Conservation (phyloP, 2,113 vertebrate species). For the Scomber colias region DNA sequence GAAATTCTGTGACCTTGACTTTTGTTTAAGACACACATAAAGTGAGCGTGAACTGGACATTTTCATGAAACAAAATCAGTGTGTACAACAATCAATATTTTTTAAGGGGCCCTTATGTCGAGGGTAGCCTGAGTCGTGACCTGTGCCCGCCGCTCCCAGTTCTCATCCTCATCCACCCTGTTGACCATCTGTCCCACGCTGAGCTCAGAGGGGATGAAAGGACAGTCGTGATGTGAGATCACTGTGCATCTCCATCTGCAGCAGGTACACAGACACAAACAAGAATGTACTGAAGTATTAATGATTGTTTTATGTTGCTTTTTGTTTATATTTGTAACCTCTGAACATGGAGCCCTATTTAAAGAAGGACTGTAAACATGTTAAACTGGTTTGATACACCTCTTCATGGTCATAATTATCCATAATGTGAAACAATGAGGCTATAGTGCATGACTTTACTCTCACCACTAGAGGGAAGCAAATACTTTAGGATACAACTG, state of each 20-base stretch:
- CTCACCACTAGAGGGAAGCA: conserved; percentile 46
- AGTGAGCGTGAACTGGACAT: not conserved
- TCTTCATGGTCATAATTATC: not conserved
- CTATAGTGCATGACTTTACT: not conserved
- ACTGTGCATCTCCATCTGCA: conserved; percentile 16
- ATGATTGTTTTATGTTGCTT: not conserved
- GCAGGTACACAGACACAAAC: conserved; percentile 16
- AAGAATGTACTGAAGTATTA: no score
- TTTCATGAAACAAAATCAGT: not conserved
- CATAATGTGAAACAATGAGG: not conserved
- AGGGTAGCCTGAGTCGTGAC: conserved; percentile 38
- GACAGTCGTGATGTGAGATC: conserved; percentile 34
- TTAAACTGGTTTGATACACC: not conserved
- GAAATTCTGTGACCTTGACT: not conserved
- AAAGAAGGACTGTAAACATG: not conserved
- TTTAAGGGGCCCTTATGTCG: not conserved
- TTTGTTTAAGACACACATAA: not conserved
- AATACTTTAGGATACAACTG: not conserved
- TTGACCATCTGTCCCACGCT: conserved; percentile 54
- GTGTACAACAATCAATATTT: conserved; percentile 7
- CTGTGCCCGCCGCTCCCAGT: conserved; percentile 7
- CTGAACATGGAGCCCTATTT: not conserved
- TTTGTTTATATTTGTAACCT: not conserved
- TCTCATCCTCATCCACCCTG: conserved; percentile 14
- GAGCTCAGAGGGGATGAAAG: conserved; percentile 56